Conservation (phyloP, 2,797 vertebrate genomes). For the Spinus olivaceus region DNA sequence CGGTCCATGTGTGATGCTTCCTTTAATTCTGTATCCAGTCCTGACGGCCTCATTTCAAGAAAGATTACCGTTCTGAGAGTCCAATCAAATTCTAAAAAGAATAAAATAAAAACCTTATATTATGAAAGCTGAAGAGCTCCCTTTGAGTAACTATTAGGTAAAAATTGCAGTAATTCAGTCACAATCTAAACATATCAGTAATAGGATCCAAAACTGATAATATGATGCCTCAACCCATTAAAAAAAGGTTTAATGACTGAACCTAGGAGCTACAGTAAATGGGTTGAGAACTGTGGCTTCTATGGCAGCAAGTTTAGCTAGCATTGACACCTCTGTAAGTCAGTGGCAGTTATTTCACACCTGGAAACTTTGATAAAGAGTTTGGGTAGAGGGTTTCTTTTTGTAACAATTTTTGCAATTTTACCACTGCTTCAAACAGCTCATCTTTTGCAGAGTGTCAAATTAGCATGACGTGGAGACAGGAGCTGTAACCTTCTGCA, state of each 20-base stretch:
- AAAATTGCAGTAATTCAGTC: not conserved
- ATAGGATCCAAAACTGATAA: not conserved
- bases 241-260: not conserved
- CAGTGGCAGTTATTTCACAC: not conserved
- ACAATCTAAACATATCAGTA: not conserved
- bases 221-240: not conserved
- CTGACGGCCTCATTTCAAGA: not conserved
- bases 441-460: not conserved
- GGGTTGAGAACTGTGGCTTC: not conserved
- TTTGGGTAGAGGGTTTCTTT: not conserved
- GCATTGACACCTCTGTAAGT: not conserved
- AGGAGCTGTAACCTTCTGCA: not conserved
- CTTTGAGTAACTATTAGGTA: not conserved
- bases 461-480: not conserved
- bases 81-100: not conserved
- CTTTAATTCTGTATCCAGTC: not conserved
- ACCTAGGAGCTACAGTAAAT: not conserved
- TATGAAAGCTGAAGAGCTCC: not conserved
- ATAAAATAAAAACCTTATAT: not conserved
- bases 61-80: not conserved
- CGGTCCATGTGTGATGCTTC: not conserved
- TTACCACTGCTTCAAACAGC: not conserved
- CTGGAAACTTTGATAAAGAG: not conserved
- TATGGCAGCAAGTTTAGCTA: not conserved
- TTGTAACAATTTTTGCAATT: not conserved